Evolutionary conservation across 2,113 vertebrate genomes (phyloP), one percentile per base, ranked within the genome.

Genomic region (Anhinga anhinga): DNA sequence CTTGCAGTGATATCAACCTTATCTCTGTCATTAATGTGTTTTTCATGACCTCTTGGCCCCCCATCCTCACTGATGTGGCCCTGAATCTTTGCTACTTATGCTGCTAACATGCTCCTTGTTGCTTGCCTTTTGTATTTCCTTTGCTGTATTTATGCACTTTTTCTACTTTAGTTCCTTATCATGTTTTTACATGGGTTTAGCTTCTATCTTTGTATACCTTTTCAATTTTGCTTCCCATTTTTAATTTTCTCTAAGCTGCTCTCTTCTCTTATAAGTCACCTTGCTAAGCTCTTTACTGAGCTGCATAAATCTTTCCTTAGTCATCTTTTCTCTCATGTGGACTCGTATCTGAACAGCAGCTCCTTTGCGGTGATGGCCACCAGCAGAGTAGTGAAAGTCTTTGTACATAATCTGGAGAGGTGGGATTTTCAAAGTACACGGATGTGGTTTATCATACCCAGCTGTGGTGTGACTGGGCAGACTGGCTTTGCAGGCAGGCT

Each of bases 211-310:
- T 88, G n/a, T 77, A 34, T 40, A 88, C 79, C 27, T 92, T 83
- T 93, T 58, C 71, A 73, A 61, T 94, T 80, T 32, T 62, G 42
- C 56, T 72, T 90, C 79, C 44, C 14, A 74, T 81, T 95, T 96
- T 97, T 88, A 88, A 96, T 94, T 96, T 92, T 86, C 92, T 93
- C 76, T 94, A 92, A 95, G 90, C 82, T 92, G 71, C 50, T 67
- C 45, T 81, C 79, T 65, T 26, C 79, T 77, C 59, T 74, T 52
- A 62, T 15, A 86, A 87, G 90, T 83, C 82, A 88, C 22, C 79
- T 78, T 58, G 71, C 69, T 86, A 95, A 96, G 93, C 90, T 90
- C 92, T 88, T 86, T 74, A 42, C 85, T 65, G 58, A 90, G 74
- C 82, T 15, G 34, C 42, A 77, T 45, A 80, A 92, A 92, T 90